Percentiles rank a stretch among this genome's conserved stretches.
Evolutionary conservation across 2,797 vertebrate species (phyloP).

Genomic region (Helarctos malayanus): DNA sequence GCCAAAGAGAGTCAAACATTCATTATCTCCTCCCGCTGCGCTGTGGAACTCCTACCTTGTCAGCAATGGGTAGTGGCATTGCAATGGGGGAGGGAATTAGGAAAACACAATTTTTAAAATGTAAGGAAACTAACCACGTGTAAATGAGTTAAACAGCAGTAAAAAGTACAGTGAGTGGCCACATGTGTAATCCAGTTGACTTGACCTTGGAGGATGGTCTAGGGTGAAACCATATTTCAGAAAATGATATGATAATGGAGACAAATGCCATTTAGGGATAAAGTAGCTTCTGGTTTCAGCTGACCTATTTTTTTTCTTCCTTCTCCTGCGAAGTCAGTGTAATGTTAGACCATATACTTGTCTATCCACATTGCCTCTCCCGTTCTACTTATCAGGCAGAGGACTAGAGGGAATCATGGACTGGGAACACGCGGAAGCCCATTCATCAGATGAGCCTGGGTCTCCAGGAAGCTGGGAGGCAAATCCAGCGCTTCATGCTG

Average conservation of each 20-base stretch:
- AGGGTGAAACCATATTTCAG: neutral
- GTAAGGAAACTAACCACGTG: neutral
- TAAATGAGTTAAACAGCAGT: neutral
- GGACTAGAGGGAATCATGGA: neutral
- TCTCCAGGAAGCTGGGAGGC: neutral
- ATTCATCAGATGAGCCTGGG: neutral
- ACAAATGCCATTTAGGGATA: neutral
- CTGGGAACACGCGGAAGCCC: neutral
- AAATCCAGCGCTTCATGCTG: neutral
- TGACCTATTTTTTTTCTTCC: neutral
- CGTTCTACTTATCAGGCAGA: neutral
- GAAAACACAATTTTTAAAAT: neutral
- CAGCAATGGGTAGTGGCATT: neutral
- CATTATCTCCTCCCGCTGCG: neutral
- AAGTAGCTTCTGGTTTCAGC: neutral
- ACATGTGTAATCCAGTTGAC: neutral
- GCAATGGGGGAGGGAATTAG: neutral
- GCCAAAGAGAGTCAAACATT: neutral
- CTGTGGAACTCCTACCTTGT: neutral
- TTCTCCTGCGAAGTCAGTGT: neutral
- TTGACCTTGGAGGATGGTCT: neutral
- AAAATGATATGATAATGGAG: neutral
- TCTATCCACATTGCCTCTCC: neutral
- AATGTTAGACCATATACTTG: neutral
- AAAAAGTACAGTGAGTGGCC: neutral